Conservation (phyloP, 2,113 vertebrate species). For the Corydoras sp. region DNA sequence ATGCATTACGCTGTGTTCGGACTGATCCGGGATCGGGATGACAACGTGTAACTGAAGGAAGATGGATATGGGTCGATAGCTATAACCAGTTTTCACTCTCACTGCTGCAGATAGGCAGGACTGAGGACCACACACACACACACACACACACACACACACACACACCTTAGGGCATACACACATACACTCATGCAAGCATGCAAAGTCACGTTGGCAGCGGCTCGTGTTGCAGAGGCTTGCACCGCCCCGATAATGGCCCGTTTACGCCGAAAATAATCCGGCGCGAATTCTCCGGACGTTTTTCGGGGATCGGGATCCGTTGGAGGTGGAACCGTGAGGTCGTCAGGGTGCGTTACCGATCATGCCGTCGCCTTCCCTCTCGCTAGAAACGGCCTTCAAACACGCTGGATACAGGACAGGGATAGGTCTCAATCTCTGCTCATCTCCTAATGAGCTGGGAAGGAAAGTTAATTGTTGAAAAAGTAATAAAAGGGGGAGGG, state of each 20-base stretch:
- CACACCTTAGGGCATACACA: conserved; percentile 29
- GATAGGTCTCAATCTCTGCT: background rate
- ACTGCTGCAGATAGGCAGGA: conserved; percentile 32
- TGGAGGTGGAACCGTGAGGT: too few species aligned
- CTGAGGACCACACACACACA: conserved; percentile 29
- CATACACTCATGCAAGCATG: conserved; percentile 20
- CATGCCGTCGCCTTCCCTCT: too few species aligned
- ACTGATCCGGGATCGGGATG: conserved; percentile 13
- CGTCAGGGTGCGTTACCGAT: too few species aligned
- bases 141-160: conserved; percentile 28
- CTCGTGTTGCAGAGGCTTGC: conserved; percentile 18
- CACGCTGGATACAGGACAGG: background rate
- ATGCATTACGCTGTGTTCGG: background rate
- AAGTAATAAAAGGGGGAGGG: conserved; percentile 7
- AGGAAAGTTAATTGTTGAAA: conserved; percentile 3
- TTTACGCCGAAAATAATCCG: conserved; percentile 4
- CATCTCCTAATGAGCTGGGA: background rate
- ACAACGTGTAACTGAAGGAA: conserved; percentile 20
- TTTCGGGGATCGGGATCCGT: background rate
- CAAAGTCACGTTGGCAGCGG: conserved; percentile 9
- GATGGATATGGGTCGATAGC: conserved; percentile 24
- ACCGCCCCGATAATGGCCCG: conserved; percentile 9
- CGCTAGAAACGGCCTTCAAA: background rate
- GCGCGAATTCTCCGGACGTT: background rate
- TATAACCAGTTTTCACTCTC: conserved; percentile 21